Conservation (phyloP, 2,797 vertebrate genomes). For the Morus bassanus region DNA sequence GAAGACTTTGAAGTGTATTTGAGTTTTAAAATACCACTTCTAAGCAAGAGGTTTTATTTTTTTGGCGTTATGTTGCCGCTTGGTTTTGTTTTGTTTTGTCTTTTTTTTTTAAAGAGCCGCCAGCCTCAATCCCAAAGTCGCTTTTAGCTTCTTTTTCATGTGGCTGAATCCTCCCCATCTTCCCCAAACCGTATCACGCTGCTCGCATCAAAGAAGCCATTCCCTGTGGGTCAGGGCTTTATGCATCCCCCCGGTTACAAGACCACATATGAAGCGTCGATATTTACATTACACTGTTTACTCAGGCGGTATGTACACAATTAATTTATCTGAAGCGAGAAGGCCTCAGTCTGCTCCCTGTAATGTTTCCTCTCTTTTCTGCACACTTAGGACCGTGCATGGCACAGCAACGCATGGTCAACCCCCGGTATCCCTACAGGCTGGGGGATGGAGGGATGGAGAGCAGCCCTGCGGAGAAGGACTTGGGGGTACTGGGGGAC, state of each 20-base stretch:
- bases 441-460: not conserved
- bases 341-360: not conserved
- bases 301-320: not conserved
- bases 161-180: not conserved
- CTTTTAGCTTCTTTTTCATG: constrained; percentile 22
- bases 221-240: not conserved
- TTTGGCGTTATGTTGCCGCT: not conserved
- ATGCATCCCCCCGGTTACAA: not conserved
- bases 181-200: not conserved
- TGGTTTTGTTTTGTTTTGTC: not conserved
- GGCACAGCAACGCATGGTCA: accelerated
- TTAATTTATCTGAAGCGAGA: not conserved
- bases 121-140: not conserved
- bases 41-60: constrained; percentile 25
- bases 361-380: not conserved
- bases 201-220: not conserved
- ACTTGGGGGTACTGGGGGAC: accelerated
- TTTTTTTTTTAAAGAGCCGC: not conserved
- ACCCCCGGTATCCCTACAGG: accelerated
- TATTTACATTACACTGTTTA: constrained; percentile 30
- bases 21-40: constrained; percentile 64
- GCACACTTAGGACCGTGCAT: not conserved
- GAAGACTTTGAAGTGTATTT: constrained; percentile 50
- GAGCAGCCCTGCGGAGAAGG: not conserved
- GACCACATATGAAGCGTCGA: not conserved